phyloP scores from a whole-genome alignment of 2,888 invertebrate species.

The Amblyjoppa proteus region DNA sequence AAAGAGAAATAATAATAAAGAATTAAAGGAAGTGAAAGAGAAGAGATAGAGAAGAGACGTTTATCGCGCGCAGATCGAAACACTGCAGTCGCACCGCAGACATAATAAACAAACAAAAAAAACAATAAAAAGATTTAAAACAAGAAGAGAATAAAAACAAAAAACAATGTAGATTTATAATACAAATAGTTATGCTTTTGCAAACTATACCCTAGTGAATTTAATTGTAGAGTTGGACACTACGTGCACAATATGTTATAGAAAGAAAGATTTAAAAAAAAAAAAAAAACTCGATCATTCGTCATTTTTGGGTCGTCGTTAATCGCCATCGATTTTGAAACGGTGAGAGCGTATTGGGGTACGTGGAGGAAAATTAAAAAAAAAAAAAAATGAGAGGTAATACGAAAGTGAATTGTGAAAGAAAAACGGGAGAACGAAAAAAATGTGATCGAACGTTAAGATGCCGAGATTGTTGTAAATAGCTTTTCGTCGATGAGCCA shows the following conservation, averaged over 20 bases:
- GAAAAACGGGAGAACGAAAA: neutral
- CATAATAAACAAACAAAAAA: conserved; percentile 5
- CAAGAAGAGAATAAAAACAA: conserved; percentile 11
- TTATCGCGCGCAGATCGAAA: conserved; percentile 28
- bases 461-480: conserved; percentile 64
- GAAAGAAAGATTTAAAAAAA: neutral
- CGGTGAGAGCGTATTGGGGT: conserved; percentile 10
- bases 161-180: conserved; percentile 24
- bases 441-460: conserved; percentile 49
- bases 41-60: neutral
- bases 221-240: conserved; percentile 55
- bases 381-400: conserved; percentile 1
- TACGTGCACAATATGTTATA: conserved; percentile 54
- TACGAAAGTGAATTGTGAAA: conserved; percentile 16
- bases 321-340: neutral
- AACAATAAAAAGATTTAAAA: neutral
- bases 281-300: conserved; percentile 18
- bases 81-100: conserved; percentile 46
- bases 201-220: conserved; percentile 61
- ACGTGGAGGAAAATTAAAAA: conserved; percentile 8
- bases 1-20: neutral
- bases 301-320: conserved; percentile 43
- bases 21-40: conserved; percentile 13
- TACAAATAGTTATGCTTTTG: conserved; percentile 62
- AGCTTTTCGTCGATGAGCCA: conserved; percentile 35